Base-by-base conservation (phyloP, 2,113 vertebrate genomes). In the Lepisosteus oculatus region DNA sequence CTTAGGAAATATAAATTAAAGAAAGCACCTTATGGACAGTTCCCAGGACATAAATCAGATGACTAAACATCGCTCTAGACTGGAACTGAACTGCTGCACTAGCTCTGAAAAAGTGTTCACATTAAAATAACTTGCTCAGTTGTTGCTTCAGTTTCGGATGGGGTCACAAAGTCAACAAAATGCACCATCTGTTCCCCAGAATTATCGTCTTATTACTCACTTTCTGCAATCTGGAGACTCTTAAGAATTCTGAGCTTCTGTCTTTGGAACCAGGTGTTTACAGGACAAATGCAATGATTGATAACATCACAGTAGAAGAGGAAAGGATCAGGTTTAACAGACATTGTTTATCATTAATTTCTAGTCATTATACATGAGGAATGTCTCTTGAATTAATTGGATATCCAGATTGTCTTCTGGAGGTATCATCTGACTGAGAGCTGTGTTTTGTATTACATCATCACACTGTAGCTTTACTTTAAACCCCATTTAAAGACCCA, bases 261-360 rank as follows among this genome's bases (percentile, higher is more conserved):
- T 9, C 57, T 42, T 62, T 61, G 56, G 65, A 29, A 43, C 42
- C 65, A 47, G 61, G 65, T 68, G n/a, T 43, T 67, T 72, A 71
- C 47, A 63, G 65, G 42, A 67, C 44, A 62, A 55, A 55, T 59
- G 51, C 68, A 43, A 15, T 44, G 72, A 74, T 74, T 68, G 61
- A 74, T 74, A 68, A 68, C 72, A 68, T 68, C 57, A 74, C 29
- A 55, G 55, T 17, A 15, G 55, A 43, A 14, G 61, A 62, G 61
- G 65, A 74, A n/a, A 14, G 68, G 65, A 72, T 68, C 47, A 15
- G 59, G 56, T 67, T 55, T 29, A 55, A 47, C 57, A 45, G 41
- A 69, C 55, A 15, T 51, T 63, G 67, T 74, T 74, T 65, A 74
- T 64, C 72, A 74, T 74, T 69, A 44, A 76, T 72, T 71, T 51